A percentile compares a stretch with the other conserved stretches of the same genome.
phyloP scores from a whole-genome alignment of 2,113 vertebrate species.

The Trematomus loennbergii region DNA sequence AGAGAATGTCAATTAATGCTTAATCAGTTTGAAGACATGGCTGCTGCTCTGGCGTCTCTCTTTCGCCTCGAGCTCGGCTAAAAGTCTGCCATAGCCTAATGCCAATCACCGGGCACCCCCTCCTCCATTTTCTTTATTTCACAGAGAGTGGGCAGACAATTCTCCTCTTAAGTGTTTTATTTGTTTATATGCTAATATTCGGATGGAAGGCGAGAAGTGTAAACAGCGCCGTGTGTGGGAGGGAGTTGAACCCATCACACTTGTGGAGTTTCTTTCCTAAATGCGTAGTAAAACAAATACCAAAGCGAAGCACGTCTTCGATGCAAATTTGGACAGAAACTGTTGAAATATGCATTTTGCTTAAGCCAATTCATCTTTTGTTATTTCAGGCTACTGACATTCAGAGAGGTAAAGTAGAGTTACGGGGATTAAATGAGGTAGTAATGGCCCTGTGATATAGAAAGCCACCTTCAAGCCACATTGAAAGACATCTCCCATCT shows the following conservation, averaged over 20 bases:
- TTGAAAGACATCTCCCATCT: constrained; percentile 81
- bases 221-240: constrained; percentile 24
- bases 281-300: constrained; percentile 4
- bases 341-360: constrained; percentile 72
- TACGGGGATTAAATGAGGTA: constrained; percentile 73
- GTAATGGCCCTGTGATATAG: constrained; percentile 70
- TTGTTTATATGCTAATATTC: constrained; percentile 49
- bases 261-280: constrained; percentile 24
- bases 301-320: constrained; percentile 31
- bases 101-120: constrained; percentile 12
- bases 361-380: constrained; percentile 63
- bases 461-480: constrained; percentile 76
- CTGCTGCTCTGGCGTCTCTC: constrained; percentile 19
- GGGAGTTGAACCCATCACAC: constrained; percentile 3
- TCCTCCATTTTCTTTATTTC: not conserved
- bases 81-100: constrained; percentile 31
- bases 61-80: constrained; percentile 12
- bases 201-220: not conserved
- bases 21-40: constrained; percentile 52
- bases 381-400: constrained; percentile 52
- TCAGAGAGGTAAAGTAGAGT: constrained; percentile 53
- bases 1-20: constrained; percentile 61
- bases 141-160: constrained; percentile 24
- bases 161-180: constrained; percentile 40
- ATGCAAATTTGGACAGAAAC: constrained; percentile 66